Base-by-base conservation (phyloP, 2,888 invertebrate genomes). In the Catocala fraxini region DNA sequence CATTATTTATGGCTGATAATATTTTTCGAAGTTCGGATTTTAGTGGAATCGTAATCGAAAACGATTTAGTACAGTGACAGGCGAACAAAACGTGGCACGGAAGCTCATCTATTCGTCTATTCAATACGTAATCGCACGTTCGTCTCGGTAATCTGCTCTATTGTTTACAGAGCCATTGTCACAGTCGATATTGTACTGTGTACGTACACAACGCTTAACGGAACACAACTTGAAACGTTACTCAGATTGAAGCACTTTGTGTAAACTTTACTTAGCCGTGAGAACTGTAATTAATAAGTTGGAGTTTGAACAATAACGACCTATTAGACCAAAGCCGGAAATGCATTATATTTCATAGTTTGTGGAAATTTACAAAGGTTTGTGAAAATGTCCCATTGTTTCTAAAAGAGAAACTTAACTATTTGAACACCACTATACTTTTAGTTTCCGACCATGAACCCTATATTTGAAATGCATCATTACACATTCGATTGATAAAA, bases 131-230 rank as follows among this genome's bases (percentile, higher is more conserved):
- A 80, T 79, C 75, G 75, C 73, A 75, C 70, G 75, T 65, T 80
- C 75, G 79, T 75, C 79, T 80, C 79, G 59, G 83, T 86, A 88
- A 88, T 88, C 84, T 82, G 79, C 75, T 81, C 84, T 79, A 88
- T 89, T 89, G 86, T 89, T 86, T 84, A 79, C 61, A 77, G 62
- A 66, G 64, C 83, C 76, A 85, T 87, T 87, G 85, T 88, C 83
- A 82, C 76, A 77, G 75, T 76, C 77, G 72, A 81, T 80, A 81
- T 82, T 76, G 74, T 76, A 71, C 74, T 73, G 73, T 72, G 79
- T 81, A 70, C 43, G 52, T 59, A 68, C 63, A 67, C 43, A 68
- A 13, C 56, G 55, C 45, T 63, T 64, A 75, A 70, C 65, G 65
- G 67, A 49, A 70, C 58, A 62, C 60, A 65, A 72, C 56, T 65